These are phyloP conservation scores for Molossus alvarezi DNA, from an alignment of 2,797 vertebrate species.

Conservation along the genomic window DNA sequence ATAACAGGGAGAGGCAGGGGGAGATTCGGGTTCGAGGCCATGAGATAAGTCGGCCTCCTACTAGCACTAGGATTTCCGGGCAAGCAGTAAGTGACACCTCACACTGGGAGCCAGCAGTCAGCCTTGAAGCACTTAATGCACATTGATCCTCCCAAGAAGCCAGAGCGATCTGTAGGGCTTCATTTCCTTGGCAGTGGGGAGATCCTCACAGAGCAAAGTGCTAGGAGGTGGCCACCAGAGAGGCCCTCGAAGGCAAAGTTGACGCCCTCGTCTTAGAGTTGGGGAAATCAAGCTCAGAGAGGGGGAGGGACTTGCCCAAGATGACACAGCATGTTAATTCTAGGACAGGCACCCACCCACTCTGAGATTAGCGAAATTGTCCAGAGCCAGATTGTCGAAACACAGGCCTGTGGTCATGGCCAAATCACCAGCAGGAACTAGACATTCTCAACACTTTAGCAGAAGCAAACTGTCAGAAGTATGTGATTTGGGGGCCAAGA, in stretches of 20 bases:
- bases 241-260: not conserved
- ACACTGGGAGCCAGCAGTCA: not conserved
- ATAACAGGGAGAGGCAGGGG: not conserved
- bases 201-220: not conserved
- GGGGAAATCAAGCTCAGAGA: not conserved
- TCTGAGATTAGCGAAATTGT: not conserved
- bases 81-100: not conserved
- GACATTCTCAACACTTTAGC: not conserved
- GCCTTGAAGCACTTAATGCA: not conserved
- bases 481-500: not conserved
- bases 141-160: not conserved
- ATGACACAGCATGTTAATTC: not conserved
- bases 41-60: not conserved
- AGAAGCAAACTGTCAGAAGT: not conserved
- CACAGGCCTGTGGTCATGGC: not conserved
- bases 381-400: not conserved
- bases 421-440: not conserved
- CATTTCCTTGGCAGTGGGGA: not conserved
- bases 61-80: not conserved
- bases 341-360: not conserved
- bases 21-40: constrained; percentile 1
- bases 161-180: not conserved
- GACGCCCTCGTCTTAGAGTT: not conserved
- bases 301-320: not conserved
- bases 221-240: not conserved